Conservation (phyloP, 2,113 vertebrate genomes). For the Psittacula cyanocephala region DNA sequence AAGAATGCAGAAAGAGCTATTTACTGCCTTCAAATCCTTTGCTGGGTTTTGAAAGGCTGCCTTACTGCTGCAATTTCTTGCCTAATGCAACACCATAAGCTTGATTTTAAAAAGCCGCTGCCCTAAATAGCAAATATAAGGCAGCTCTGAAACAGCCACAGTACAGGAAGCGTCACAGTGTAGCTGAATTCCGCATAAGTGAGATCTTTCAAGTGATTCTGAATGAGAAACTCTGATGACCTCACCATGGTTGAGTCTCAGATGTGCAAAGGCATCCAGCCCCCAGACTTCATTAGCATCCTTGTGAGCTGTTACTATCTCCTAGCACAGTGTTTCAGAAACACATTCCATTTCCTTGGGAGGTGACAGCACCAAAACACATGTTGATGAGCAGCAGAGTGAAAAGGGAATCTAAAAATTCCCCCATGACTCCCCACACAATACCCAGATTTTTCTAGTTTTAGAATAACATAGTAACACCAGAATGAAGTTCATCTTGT, state of each 20-base stretch:
- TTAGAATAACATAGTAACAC: background rate
- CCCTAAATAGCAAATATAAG: conserved; percentile 9
- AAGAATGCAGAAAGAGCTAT: background rate
- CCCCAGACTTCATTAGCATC: conserved; percentile 56
- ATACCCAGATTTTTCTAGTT: background rate
- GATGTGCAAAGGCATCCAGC: conserved; percentile 49
- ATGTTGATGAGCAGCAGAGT: conserved; percentile 28
- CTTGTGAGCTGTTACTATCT: conserved; percentile 33
- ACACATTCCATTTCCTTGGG: conserved; percentile 21
- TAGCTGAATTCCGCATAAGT: background rate
- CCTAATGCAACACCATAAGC: background rate
- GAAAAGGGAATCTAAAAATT: conserved; percentile 49
- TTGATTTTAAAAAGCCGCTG: conserved; percentile 36
- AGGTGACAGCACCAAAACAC: conserved; percentile 47
- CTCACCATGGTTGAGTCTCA: background rate
- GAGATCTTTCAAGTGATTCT: background rate
- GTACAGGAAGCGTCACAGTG: background rate
- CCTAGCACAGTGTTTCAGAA: conserved; percentile 29
- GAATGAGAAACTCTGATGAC: conserved; percentile 14
- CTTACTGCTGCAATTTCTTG: background rate
- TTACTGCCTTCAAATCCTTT: conserved; percentile 2
- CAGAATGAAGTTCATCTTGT: background rate
- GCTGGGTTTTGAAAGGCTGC: background rate
- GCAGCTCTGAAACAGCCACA: background rate
- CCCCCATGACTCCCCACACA: background rate